phyloP scores from a whole-genome alignment of 53 echinoderm and acorn worm species.

The Mesocentrotus franciscanus region DNA sequence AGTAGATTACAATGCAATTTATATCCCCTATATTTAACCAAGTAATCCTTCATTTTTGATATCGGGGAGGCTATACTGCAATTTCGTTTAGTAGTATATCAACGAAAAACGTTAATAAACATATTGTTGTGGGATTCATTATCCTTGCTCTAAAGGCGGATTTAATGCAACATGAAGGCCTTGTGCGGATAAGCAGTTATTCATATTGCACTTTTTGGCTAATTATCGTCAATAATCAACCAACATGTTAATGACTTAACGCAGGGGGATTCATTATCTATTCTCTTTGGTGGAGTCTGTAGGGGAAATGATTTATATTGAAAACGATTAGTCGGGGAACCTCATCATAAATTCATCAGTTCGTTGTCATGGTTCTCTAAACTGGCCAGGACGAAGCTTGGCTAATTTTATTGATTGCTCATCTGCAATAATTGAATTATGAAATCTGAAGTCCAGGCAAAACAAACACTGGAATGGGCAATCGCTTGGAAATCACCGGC shows the following conservation, averaged over 20 bases:
- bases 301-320: background rate
- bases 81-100: background rate
- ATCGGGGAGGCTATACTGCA: background rate
- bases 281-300: background rate
- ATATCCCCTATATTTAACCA: too few species aligned
- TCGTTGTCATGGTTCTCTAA: background rate
- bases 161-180: background rate
- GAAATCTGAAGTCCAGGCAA: conserved; percentile 43
- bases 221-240: background rate
- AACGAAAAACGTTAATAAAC: background rate
- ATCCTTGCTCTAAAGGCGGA: background rate
- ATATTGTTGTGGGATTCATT: background rate
- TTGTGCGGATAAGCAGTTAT: background rate
- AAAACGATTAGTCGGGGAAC: background rate
- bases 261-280: background rate
- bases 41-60: too few species aligned
- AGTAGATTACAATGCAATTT: too few species aligned
- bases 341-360: conserved; percentile 22
- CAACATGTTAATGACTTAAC: background rate
- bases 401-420: conserved; percentile 33
- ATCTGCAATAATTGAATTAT: conserved; percentile 9
- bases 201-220: background rate
- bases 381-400: background rate
- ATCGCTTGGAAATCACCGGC: background rate
- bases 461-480: conserved; percentile 17